Base-by-base conservation (phyloP, 2,888 invertebrate species). In the Deroplatys truncata region DNA sequence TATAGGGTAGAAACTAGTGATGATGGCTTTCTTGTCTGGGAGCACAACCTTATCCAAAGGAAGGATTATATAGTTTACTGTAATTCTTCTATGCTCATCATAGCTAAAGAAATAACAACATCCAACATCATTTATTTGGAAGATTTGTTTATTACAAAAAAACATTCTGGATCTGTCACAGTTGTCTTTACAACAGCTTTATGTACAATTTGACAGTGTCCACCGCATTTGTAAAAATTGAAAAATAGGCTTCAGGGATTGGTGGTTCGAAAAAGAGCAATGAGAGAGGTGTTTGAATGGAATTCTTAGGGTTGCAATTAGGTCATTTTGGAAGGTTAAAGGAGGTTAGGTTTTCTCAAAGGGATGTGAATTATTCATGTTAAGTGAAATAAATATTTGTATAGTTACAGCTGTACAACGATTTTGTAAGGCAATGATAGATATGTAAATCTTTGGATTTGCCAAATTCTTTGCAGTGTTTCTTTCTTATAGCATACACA, bases 141-240 rank as follows among this genome's bases (percentile, higher is more conserved):
- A 88, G 88, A 29, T 89, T 89, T 84, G 85, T 89, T 88, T 88
- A 89, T 89, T 89, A 90, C 86, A 90, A 89, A 90, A 43, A 90
- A 89, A 88, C 84, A 90, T 88, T 89, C 86, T 89, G 89, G 89
- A 88, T 86, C 88, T 90, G 88, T 89, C 90, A 90, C 89, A 88
- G 83, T 90, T 90, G 90, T 72, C 90, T 89, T 88, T 86, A 90
- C 90, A 90, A 88, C 87, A 88, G 88, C 82, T 72, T 84, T 91
- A 91, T 91, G 85, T 90, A 91, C 90, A 91, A 85, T 90, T 91
- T 91, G 90, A 91, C 90, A 91, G 90, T 90, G 90, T 89, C 90
- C 90, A 91, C 90, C 90, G 90, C 90, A 90, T 88, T 91, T 90
- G 90, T 91, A 91, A 91, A 91, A 91, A 91, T 91, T 91, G 91